Conservation (phyloP, 2,113 vertebrate species). For the Progne subis region DNA sequence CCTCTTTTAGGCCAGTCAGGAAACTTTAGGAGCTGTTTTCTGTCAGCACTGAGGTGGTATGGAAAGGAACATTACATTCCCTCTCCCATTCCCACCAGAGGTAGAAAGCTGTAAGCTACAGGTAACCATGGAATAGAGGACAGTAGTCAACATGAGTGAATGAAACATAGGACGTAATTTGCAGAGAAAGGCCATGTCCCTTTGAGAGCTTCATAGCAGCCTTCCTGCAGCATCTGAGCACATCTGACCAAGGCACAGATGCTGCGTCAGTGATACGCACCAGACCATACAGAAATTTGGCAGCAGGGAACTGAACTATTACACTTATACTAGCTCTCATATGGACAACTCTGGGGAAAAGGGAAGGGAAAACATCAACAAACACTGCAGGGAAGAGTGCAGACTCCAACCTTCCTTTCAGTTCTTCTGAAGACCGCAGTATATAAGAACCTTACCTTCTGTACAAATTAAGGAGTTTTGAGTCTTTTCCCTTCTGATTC, state of each 20-base stretch:
- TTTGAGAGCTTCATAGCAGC: background rate
- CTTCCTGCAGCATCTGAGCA: background rate
- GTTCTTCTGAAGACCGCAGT: background rate
- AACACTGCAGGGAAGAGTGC: background rate
- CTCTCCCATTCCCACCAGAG: background rate
- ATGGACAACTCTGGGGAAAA: background rate
- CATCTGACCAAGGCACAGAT: background rate
- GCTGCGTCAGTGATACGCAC: background rate
- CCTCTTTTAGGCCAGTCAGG: background rate
- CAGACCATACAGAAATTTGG: background rate
- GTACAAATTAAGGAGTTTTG: conserved; percentile 60
- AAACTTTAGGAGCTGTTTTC: background rate
- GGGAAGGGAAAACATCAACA: background rate
- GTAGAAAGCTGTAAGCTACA: background rate
- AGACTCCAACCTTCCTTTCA: background rate
- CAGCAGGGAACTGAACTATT: background rate
- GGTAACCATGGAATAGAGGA: background rate
- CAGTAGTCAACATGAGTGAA: background rate
- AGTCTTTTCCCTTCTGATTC: conserved; percentile 57
- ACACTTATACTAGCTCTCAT: background rate
- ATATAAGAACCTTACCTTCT: conserved; percentile 9
- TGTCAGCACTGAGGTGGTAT: background rate
- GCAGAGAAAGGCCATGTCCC: background rate
- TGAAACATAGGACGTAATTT: background rate
- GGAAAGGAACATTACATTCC: background rate